Conservation (phyloP, 2,888 invertebrate genomes). For the Cerceris ruficornis region DNA sequence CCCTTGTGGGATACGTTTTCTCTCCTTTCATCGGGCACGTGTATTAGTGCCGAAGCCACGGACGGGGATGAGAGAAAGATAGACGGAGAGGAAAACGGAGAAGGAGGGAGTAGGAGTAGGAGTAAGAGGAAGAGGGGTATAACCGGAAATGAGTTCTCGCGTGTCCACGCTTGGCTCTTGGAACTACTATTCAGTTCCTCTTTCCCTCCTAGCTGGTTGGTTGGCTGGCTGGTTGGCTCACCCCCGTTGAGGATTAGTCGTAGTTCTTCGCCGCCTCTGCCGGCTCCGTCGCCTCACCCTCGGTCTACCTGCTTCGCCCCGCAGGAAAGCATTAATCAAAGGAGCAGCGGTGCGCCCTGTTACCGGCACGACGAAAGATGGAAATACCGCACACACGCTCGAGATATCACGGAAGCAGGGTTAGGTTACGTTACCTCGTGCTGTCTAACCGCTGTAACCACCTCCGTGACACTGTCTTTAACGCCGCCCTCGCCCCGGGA, state of each 20-base stretch:
- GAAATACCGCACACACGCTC: conserved; percentile 59
- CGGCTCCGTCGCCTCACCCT: neutral
- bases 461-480: conserved; percentile 46
- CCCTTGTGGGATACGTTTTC: conserved; percentile 26
- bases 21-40: conserved; percentile 2
- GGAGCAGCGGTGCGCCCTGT: conserved; percentile 69
- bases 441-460: conserved; percentile 49
- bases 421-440: conserved; percentile 45
- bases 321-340: conserved; percentile 77
- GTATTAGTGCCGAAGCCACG: conserved; percentile 48
- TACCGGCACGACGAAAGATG: conserved; percentile 71
- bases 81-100: conserved; percentile 10
- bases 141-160: conserved; percentile 78
- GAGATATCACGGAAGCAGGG: conserved; percentile 57
- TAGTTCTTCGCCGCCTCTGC: conserved; percentile 51
- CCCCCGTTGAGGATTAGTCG: conserved; percentile 63
- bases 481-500: conserved; percentile 8
- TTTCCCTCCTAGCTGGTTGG: conserved; percentile 43
- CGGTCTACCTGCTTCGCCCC: conserved; percentile 45
- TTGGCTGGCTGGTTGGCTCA: conserved; percentile 1
- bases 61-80: neutral
- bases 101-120: conserved; percentile 12
- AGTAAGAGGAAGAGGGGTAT: conserved; percentile 39
- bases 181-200: conserved; percentile 58
- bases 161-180: conserved; percentile 71